Evolutionary conservation across 1,140 invertebrate species (phyloP).

Genomic region (Drosophila ananassae): DNA sequence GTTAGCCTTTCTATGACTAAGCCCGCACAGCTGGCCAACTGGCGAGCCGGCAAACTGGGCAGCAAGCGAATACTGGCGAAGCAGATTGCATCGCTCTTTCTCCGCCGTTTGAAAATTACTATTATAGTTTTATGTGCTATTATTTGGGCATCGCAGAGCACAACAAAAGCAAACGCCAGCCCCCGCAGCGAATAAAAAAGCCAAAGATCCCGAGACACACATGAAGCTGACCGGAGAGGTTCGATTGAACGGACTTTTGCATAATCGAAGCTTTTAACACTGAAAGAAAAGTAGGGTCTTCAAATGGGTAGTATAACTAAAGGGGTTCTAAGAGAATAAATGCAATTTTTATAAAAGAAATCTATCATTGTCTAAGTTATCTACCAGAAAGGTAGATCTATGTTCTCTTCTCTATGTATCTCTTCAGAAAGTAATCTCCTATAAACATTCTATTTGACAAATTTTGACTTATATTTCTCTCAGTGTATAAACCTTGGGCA

Average conservation of each 20-base stretch:
- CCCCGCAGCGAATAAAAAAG: slow-evolving; percentile 66
- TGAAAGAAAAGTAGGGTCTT: background rate
- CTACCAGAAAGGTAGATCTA: no score
- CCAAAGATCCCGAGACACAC: slow-evolving; percentile 60
- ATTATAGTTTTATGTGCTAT: slow-evolving; percentile 83
- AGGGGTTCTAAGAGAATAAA: no score
- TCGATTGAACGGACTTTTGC: slow-evolving; percentile 59
- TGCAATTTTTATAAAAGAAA: no score
- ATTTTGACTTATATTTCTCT: background rate
- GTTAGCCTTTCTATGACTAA: slow-evolving; percentile 76
- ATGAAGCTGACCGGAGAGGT: slow-evolving; percentile 46
- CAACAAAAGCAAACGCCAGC: slow-evolving; percentile 63
- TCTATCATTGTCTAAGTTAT: no score
- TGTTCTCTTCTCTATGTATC: no score
- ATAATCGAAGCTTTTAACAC: slow-evolving; percentile 59
- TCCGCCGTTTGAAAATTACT: slow-evolving; percentile 80
- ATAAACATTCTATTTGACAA: no score
- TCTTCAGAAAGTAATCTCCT: no score
- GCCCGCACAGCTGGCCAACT: slow-evolving; percentile 68
- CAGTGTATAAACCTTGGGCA: slow-evolving; percentile 23
- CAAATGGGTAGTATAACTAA: background rate
- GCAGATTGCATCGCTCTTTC: slow-evolving; percentile 78
- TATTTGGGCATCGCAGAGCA: slow-evolving; percentile 70
- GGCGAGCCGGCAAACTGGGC: background rate
- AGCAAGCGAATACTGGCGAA: slow-evolving; percentile 24